Evolutionary conservation across 2,113 vertebrate genomes (phyloP).

Genomic region (Grammomys dolichurus): DNA sequence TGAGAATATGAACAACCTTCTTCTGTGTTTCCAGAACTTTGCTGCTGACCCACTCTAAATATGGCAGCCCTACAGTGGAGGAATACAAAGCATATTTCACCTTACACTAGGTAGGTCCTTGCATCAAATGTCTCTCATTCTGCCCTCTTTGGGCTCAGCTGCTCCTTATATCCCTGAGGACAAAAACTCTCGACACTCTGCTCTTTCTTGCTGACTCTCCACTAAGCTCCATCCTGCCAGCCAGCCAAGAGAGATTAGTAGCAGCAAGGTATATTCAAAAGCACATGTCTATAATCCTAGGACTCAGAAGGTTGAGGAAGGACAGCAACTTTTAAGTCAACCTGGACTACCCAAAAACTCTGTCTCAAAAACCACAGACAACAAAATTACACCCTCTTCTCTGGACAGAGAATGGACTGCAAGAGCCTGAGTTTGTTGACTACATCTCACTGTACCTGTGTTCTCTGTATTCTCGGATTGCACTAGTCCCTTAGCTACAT

Average conservation of each 20-base stretch:
- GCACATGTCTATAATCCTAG: background rate
- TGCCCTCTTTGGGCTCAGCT: background rate
- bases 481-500: background rate
- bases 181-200: background rate
- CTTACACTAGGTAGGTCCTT: background rate
- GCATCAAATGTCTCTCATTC: background rate
- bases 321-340: background rate
- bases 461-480: background rate
- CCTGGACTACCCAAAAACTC: background rate
- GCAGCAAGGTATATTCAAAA: background rate
- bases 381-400: background rate
- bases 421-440: background rate
- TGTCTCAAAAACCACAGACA: background rate
- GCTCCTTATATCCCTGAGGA: background rate
- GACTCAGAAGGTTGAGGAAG: background rate
- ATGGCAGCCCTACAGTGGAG: background rate
- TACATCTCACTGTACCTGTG: background rate
- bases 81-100: background rate
- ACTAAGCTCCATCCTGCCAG: background rate
- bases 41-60: background rate
- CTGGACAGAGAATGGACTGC: background rate
- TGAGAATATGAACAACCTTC: background rate
- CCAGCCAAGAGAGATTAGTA: conserved; percentile 15
- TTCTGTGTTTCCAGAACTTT: background rate
- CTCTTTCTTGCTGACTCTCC: background rate